Conservation (phyloP, 2,888 invertebrate genomes). For the Augiades crinisus region DNA sequence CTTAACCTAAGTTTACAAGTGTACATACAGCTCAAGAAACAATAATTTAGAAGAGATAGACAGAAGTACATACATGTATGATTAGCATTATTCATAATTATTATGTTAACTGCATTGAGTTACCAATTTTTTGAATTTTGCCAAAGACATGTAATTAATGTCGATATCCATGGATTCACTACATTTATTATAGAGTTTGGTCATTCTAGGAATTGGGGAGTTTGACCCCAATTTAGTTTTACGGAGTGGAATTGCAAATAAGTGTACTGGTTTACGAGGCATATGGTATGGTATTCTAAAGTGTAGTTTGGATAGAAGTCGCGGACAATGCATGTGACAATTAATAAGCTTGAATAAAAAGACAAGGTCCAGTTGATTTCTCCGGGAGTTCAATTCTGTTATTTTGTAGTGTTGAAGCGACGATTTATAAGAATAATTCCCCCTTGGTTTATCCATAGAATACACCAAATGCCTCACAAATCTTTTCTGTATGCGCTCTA, state of each 20-base stretch:
- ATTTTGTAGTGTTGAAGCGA: neutral
- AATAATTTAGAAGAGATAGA: no score
- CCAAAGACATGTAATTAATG: no score
- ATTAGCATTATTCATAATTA: no score
- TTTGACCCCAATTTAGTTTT: neutral
- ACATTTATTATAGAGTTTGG: neutral
- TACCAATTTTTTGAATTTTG: neutral
- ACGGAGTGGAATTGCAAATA: neutral
- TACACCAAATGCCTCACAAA: neutral
- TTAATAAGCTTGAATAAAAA: neutral
- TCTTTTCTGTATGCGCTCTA: slow-evolving; percentile 7
- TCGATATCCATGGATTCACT: no score
- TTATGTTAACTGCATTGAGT: neutral
- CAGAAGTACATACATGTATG: no score
- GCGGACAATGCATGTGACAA: neutral
- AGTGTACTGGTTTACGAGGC: neutral
- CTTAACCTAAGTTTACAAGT: no score
- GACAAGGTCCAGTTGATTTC: neutral
- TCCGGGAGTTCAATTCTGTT: neutral
- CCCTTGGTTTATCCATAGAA: neutral
- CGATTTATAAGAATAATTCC: neutral
- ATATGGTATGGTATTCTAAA: neutral
- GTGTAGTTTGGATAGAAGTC: neutral
- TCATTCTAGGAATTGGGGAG: neutral
- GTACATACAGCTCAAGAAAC: no score